Evolutionary conservation across 2,797 vertebrate genomes (phyloP).

Genomic region (Gymnoscopelus microlampas): DNA sequence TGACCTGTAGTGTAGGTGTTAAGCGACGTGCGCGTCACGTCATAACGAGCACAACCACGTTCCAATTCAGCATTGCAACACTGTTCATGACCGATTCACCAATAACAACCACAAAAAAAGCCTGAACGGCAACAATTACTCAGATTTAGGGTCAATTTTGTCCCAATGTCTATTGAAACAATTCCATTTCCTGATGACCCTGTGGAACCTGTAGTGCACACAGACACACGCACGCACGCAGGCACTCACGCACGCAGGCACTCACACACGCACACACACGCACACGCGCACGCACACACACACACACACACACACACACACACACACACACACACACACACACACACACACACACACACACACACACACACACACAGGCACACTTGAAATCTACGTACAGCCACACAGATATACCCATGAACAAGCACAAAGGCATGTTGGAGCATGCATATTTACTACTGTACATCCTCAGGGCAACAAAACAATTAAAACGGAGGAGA

Average conservation of each 20-base stretch:
- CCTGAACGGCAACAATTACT: too few relatives aligned
- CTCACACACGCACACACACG: not conserved
- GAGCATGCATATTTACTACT: constrained; percentile 48
- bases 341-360: too few relatives aligned
- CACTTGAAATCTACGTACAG: not conserved
- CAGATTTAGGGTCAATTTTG: too few relatives aligned
- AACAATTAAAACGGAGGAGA: constrained; percentile 61
- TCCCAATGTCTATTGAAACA: too few relatives aligned
- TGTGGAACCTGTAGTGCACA: constrained; percentile 10
- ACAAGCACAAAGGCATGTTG: constrained; percentile 56
- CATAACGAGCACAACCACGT: too few relatives aligned
- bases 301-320: constrained; percentile 39
- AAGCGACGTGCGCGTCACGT: too few relatives aligned
- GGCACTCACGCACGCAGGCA: not conserved
- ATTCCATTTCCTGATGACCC: constrained; percentile 17
- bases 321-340: too few relatives aligned
- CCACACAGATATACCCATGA: constrained; percentile 8
- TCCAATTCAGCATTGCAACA: too few relatives aligned
- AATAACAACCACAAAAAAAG: too few relatives aligned
- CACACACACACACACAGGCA: not conserved
- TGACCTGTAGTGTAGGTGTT: too few relatives aligned
- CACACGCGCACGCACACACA: constrained; percentile 26
- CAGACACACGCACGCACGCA: not conserved
- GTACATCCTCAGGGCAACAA: constrained; percentile 51
- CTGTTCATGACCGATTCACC: too few relatives aligned